Percentiles rank a stretch among this genome's conserved stretches.
Conservation (phyloP, 1,140 invertebrate species). For the Elymnias hypermnestra region DNA sequence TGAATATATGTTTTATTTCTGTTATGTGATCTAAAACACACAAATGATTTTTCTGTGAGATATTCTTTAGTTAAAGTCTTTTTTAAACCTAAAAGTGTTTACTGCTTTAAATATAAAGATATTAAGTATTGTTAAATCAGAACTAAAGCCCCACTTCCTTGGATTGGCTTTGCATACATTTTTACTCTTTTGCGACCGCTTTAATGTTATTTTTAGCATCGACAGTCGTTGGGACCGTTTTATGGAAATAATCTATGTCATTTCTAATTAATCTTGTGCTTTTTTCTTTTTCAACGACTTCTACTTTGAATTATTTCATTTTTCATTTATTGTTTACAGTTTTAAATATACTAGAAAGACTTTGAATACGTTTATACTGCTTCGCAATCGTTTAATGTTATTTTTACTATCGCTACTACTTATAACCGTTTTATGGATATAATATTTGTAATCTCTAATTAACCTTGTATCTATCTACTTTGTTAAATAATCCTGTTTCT, state of each 20-base stretch:
- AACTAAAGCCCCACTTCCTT: conserved; percentile 31
- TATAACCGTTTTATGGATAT: conserved; percentile 7
- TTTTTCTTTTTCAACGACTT: too few relatives aligned
- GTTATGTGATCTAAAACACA: too few relatives aligned
- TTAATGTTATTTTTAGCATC: conserved; percentile 16
- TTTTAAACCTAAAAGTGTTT: too few relatives aligned
- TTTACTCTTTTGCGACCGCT: conserved; percentile 3
- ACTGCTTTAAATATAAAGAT: conserved; percentile 70
- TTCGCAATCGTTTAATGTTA: conserved; percentile 7
- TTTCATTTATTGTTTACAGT: too few relatives aligned
- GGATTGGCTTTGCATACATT: conserved; percentile 17
- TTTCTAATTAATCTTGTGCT: neutral
- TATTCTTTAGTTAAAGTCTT: too few relatives aligned
- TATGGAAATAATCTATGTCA: neutral
- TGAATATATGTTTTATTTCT: too few relatives aligned
- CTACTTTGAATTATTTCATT: too few relatives aligned
- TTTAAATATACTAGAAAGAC: too few relatives aligned
- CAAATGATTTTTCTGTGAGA: too few relatives aligned
- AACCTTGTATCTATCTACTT: too few relatives aligned
- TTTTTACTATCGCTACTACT: conserved; percentile 13
- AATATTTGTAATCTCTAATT: neutral
- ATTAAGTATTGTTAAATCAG: too few relatives aligned
- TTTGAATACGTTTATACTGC: conserved; percentile 16
- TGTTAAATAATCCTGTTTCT: too few relatives aligned
- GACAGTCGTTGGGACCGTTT: conserved; percentile 8